Conservation (phyloP, 2,888 invertebrate genomes). For the Torymus tubicola region DNA sequence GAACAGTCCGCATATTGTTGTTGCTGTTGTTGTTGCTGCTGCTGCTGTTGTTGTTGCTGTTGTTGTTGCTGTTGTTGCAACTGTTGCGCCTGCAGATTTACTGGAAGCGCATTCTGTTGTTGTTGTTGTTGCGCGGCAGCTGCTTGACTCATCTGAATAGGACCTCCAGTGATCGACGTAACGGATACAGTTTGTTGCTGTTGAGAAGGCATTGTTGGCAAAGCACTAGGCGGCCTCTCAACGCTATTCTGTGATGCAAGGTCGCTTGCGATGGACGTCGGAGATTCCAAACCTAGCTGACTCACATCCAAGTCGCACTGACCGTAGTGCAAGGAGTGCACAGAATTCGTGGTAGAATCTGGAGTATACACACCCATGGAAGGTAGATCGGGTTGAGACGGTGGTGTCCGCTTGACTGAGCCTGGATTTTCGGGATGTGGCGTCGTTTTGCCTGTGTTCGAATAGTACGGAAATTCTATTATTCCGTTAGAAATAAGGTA, state of each 20-base stretch:
- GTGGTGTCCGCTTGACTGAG: conserved; percentile 78
- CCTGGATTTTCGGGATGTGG: conserved; percentile 76
- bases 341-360: conserved; percentile 89
- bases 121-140: conserved; percentile 73
- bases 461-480: background rate
- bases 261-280: conserved; percentile 91
- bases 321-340: conserved; percentile 87
- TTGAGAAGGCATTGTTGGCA: conserved; percentile 74
- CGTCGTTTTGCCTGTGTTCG: conserved; percentile 70
- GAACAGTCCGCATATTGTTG: conserved; percentile 82
- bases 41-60: conserved; percentile 68
- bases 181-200: conserved; percentile 37
- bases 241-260: conserved; percentile 86
- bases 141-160: conserved; percentile 62
- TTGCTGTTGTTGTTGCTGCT: conserved; percentile 72
- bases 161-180: conserved; percentile 57
- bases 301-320: conserved; percentile 91
- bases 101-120: conserved; percentile 69
- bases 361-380: conserved; percentile 92
- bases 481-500: background rate
- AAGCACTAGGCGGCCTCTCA: conserved; percentile 81
- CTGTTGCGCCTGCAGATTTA: conserved; percentile 74
- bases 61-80: conserved; percentile 75
- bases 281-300: conserved; percentile 91
- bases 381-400: conserved; percentile 81